phyloP scores from a whole-genome alignment of 2,888 invertebrate species.

The Subacronicta megacephala region DNA sequence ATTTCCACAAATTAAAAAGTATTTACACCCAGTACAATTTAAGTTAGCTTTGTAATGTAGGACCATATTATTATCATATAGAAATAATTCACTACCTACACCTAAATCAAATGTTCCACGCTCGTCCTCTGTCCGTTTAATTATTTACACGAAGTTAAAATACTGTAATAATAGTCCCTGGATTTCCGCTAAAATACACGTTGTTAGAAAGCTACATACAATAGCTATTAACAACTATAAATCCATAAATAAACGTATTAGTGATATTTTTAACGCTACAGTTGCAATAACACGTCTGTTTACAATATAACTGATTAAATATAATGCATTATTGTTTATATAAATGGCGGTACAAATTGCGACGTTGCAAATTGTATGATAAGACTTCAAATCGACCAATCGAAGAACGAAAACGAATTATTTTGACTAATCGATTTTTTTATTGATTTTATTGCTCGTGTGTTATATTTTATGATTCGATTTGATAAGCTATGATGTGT shows the following conservation, averaged over 20 bases:
- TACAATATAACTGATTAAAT: constrained; percentile 52
- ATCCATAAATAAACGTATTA: constrained; percentile 28
- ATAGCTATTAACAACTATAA: constrained; percentile 17
- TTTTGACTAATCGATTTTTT: constrained; percentile 55
- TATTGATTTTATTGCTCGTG: constrained; percentile 51
- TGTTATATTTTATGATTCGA: constrained; percentile 53
- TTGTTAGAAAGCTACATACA: not conserved
- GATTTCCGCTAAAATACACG: not conserved
- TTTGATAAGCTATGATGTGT: constrained; percentile 43
- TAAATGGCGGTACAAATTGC: constrained; percentile 40
- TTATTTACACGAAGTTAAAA: constrained; percentile 6
- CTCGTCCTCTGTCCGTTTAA: not conserved
- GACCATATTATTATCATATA: no score
- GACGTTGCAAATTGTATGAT: constrained; percentile 54
- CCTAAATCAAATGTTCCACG: not conserved
- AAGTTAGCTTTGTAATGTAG: no score
- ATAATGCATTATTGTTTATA: constrained; percentile 52
- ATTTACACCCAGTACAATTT: no score
- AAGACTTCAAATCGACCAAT: constrained; percentile 48
- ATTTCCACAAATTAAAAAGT: no score
- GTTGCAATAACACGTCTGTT: constrained; percentile 37
- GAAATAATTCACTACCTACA: no score
- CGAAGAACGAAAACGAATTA: constrained; percentile 32
- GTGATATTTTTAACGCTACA: constrained; percentile 44
- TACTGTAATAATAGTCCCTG: not conserved